Evolutionary conservation across 2,888 invertebrate genomes (phyloP).

Genomic region (Halictus ligatus): DNA sequence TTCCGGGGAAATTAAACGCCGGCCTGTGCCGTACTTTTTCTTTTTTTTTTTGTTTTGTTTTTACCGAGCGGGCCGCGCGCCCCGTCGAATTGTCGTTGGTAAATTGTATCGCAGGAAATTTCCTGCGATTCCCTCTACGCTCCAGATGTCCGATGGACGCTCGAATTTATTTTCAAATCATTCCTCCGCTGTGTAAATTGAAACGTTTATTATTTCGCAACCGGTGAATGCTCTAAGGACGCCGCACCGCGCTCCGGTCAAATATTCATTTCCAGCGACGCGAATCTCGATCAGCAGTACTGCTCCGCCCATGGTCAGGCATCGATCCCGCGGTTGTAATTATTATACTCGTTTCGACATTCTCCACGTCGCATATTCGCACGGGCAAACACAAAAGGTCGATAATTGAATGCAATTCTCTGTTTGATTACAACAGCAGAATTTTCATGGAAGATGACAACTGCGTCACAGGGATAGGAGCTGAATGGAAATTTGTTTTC

Average conservation of each 20-base stretch:
- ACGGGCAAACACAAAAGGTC: neutral
- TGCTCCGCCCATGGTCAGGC: slow-evolving; percentile 6
- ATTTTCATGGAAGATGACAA: neutral
- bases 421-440: neutral
- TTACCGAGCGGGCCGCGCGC: neutral
- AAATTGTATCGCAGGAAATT: slow-evolving; percentile 6
- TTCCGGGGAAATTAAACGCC: slow-evolving; percentile 14
- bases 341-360: slow-evolving; percentile 2
- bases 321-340: slow-evolving; percentile 18
- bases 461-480: neutral
- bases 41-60: no score
- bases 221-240: neutral
- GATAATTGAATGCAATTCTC: neutral
- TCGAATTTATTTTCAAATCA: slow-evolving; percentile 4
- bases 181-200: neutral
- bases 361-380: neutral
- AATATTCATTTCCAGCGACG: neutral
- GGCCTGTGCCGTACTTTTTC: no score
- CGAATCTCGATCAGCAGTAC: neutral
- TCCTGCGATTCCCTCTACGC: neutral
- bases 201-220: neutral
- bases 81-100: neutral
- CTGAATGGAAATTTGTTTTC: neutral
- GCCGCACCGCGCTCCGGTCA: neutral
- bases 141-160: neutral